phyloP scores from a whole-genome alignment of 2,797 vertebrate species.

The Sebastes hubbsi region DNA sequence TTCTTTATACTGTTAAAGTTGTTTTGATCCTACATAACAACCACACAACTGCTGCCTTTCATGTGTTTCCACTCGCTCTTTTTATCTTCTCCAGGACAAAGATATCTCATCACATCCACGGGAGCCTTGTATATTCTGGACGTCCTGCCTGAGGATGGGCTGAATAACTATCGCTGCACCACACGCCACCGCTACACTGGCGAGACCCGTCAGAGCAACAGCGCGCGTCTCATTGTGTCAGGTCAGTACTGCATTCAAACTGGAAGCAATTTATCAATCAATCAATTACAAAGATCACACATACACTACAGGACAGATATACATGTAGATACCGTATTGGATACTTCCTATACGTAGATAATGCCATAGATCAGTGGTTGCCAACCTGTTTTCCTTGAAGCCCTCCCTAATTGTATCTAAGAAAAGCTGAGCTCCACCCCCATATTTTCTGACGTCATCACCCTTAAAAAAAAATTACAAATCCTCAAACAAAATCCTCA shows the following conservation, averaged over 20 bases:
- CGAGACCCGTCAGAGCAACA: slow-evolving; percentile 98
- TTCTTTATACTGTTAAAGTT: slow-evolving; percentile 17
- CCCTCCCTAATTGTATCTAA: no score
- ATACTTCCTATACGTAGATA: background rate
- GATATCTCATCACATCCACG: slow-evolving; percentile 99
- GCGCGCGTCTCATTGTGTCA: slow-evolving; percentile 96
- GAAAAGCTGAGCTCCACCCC: no score
- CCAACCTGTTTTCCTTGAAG: no score
- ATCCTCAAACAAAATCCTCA: no score
- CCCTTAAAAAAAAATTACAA: no score
- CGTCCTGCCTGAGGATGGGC: slow-evolving; percentile 97
- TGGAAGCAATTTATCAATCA: background rate
- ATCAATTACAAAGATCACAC: background rate
- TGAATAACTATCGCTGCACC: slow-evolving; percentile 98
- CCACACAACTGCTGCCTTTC: background rate
- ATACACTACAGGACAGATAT: background rate
- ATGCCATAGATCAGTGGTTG: background rate
- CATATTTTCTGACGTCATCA: no score
- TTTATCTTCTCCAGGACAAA: slow-evolving; percentile 89
- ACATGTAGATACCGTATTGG: background rate
- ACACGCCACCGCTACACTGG: slow-evolving; percentile 97
- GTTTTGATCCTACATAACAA: slow-evolving; percentile 25
- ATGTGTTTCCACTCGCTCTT: slow-evolving; percentile 7
- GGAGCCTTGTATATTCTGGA: slow-evolving; percentile 99
- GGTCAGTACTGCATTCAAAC: slow-evolving; percentile 76